These are phyloP conservation scores for Corydoras maculifer DNA, from an alignment of 2,113 vertebrate genomes.

Conservation along the genomic window DNA sequence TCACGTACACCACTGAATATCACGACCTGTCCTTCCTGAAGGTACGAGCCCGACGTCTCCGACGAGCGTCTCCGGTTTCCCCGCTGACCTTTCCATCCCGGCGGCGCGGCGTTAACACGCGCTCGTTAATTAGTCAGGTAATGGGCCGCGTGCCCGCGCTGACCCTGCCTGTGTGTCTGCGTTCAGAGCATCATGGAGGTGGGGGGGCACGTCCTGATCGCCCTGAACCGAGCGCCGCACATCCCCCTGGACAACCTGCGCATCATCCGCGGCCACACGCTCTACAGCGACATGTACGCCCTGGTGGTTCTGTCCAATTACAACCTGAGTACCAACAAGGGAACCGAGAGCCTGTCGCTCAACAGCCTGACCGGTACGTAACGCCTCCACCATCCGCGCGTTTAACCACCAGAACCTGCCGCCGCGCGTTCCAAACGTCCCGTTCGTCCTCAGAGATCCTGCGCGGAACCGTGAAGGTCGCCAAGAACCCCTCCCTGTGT, in stretches of 20 bases:
- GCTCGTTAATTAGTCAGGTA: no score
- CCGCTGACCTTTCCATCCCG: no score
- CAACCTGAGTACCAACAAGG: conserved; percentile 50
- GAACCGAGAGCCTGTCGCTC: conserved; percentile 69
- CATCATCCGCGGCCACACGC: conserved; percentile 85
- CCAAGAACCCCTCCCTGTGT: conserved; percentile 71
- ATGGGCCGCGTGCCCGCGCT: not conserved
- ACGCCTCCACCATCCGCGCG: no score
- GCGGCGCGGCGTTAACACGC: no score
- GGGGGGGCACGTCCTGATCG: conserved; percentile 86
- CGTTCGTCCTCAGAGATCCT: conserved; percentile 76
- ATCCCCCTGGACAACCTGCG: conserved; percentile 86
- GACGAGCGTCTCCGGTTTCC: no score
- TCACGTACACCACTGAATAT: conserved; percentile 75
- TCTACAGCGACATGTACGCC: conserved; percentile 71
- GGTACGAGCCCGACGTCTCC: conserved; percentile 55
- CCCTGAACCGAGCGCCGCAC: conserved; percentile 71
- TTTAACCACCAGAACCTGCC: no score
- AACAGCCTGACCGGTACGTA: conserved; percentile 75
- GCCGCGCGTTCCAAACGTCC: not conserved
- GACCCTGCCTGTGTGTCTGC: not conserved
- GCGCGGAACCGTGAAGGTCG: conserved; percentile 77
- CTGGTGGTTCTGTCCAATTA: conserved; percentile 77
- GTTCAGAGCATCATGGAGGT: conserved; percentile 88
- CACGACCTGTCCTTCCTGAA: conserved; percentile 84